Conservation (phyloP, 2,888 invertebrate species). For the Meteorus cinctellus region DNA sequence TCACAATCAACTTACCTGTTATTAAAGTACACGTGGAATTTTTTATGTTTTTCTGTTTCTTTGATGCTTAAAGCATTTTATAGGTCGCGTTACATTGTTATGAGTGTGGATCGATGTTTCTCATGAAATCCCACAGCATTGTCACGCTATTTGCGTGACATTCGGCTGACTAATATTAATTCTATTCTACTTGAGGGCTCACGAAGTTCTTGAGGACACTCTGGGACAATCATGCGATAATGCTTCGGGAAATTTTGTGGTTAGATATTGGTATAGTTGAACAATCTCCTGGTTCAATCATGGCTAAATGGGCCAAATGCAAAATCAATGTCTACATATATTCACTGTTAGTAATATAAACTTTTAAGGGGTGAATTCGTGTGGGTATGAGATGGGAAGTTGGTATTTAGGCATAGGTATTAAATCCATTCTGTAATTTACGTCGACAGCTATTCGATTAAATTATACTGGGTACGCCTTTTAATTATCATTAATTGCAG, state of each 20-base stretch:
- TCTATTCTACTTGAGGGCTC: neutral
- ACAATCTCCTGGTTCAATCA: neutral
- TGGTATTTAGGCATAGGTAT: conserved; percentile 7
- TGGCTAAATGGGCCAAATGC: neutral
- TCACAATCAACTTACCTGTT: conserved; percentile 11
- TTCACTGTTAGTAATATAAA: neutral
- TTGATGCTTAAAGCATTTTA: conserved; percentile 4
- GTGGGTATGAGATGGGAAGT: conserved; percentile 13
- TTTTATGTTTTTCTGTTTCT: neutral
- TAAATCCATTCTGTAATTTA: conserved; percentile 31
- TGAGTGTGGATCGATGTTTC: conserved; percentile 22
- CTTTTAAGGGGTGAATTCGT: neutral
- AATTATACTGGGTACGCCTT: conserved; percentile 26
- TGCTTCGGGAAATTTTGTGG: neutral
- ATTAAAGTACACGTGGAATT: conserved; percentile 20
- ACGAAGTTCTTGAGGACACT: neutral
- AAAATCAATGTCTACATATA: neutral
- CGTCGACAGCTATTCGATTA: conserved; percentile 35
- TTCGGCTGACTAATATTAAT: conserved; percentile 2
- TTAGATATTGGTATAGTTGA: neutral
- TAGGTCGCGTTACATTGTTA: conserved; percentile 14
- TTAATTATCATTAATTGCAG: conserved; percentile 42
- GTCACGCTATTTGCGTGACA: conserved; percentile 21
- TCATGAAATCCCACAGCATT: conserved; percentile 27
- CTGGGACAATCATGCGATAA: neutral